Conservation (phyloP, 2,797 vertebrate genomes). For the Lepilemur ruficaudatus region DNA sequence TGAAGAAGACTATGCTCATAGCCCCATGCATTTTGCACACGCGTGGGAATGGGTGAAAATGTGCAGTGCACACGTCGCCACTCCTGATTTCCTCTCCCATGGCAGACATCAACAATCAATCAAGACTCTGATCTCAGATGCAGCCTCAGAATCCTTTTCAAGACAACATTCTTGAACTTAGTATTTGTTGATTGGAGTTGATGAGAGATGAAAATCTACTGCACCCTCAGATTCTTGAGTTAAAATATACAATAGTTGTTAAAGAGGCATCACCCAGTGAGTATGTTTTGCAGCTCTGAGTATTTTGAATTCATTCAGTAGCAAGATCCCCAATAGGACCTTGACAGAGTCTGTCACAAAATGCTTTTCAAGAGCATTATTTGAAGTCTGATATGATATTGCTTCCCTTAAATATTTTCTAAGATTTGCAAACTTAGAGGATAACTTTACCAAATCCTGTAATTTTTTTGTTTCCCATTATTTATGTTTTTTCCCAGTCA, state of each 20-base stretch:
- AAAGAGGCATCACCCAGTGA: background rate
- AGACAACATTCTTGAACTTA: background rate
- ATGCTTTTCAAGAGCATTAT: background rate
- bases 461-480: constrained; percentile 80
- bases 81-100: background rate
- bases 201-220: background rate
- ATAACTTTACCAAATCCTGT: constrained; percentile 56
- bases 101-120: background rate
- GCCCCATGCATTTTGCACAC: accelerated
- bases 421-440: constrained; percentile 41
- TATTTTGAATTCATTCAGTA: background rate
- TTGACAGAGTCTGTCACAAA: background rate
- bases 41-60: background rate
- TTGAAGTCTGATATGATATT: constrained; percentile 18
- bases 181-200: background rate
- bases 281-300: background rate
- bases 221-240: background rate
- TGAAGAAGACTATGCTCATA: background rate
- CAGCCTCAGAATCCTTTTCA: background rate
- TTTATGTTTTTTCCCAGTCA: constrained; percentile 79
- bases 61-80: background rate
- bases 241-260: background rate
- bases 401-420: constrained; percentile 28
- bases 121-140: background rate
- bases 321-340: background rate